These are phyloP conservation scores for Drosophila ezoana DNA, from an alignment of 2,888 invertebrate species.

Conservation along the genomic window DNA sequence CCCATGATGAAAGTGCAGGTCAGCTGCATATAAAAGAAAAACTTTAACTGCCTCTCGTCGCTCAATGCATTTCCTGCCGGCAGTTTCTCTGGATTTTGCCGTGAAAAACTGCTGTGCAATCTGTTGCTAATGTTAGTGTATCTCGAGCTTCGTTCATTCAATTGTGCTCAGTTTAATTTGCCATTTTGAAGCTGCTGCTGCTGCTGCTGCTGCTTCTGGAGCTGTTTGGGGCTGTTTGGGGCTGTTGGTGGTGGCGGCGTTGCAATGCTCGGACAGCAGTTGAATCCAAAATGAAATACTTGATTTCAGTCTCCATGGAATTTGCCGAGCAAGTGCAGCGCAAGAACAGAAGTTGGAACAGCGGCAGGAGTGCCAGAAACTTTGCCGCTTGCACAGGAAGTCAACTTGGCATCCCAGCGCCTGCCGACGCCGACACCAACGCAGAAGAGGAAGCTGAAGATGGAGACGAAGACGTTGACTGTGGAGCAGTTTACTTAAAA, in stretches of 20 bases:
- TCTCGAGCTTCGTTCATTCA: conserved; percentile 17
- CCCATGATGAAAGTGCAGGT: too few species aligned
- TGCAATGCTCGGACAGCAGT: conserved; percentile 79
- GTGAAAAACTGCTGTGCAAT: too few species aligned
- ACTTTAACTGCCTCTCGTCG: too few species aligned
- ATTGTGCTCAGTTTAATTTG: conserved; percentile 45
- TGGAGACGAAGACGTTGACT: conserved; percentile 24
- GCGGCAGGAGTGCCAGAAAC: conserved; percentile 57
- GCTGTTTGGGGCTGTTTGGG: conserved; percentile 21
- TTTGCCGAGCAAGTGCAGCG: conserved; percentile 60
- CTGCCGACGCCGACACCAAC: conserved; percentile 26
- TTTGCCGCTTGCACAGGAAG: conserved; percentile 74
- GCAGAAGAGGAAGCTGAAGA: conserved; percentile 7
- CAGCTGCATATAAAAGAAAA: too few species aligned
- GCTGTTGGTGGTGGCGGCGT: conserved; percentile 26
- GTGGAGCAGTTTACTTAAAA: conserved; percentile 75
- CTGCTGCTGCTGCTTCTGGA: conserved; percentile 6
- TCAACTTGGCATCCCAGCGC: conserved; percentile 66
- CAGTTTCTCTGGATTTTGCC: background rate
- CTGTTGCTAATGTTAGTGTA: conserved; percentile 45
- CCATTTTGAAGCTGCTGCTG: conserved; percentile 62
- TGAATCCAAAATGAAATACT: conserved; percentile 81
- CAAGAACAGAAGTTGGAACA: conserved; percentile 30
- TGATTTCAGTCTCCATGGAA: conserved; percentile 80
- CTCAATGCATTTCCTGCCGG: background rate